Evolutionary conservation across 2,113 vertebrate genomes (phyloP).

Genomic region (Cariama cristata): DNA sequence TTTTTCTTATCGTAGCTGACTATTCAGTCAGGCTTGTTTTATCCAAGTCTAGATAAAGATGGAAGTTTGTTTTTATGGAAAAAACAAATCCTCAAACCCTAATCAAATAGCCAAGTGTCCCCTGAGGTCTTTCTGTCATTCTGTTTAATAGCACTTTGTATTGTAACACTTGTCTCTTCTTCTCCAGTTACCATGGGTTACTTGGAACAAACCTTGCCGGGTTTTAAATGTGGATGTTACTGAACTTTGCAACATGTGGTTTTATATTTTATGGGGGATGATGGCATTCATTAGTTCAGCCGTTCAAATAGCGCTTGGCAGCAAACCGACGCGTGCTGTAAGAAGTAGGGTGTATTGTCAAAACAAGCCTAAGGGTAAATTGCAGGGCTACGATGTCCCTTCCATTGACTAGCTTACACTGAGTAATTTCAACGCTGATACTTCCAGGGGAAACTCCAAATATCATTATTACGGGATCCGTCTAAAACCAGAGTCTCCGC

Average conservation of each 20-base stretch:
- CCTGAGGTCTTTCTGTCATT: neutral
- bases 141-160: neutral
- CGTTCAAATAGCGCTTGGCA: neutral
- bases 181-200: neutral
- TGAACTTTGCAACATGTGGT: neutral
- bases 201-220: neutral
- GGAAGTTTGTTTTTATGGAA: neutral
- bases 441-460: constrained; percentile 94
- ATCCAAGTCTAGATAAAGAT: neutral
- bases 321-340: rapidly evolving
- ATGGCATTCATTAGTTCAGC: neutral
- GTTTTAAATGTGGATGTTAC: neutral
- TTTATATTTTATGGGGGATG: neutral
- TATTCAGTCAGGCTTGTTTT: neutral
- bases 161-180: neutral
- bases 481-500: constrained; percentile 94
- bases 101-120: neutral
- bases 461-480: constrained; percentile 99
- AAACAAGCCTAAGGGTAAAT: neutral
- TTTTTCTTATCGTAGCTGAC: neutral
- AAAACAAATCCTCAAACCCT: neutral
- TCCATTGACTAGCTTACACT: neutral
- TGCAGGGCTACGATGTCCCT: neutral
- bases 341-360: neutral
- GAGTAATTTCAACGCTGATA: neutral